phyloP scores from a whole-genome alignment of 2,888 invertebrate genomes.

The Leptinotarsa juncta region DNA sequence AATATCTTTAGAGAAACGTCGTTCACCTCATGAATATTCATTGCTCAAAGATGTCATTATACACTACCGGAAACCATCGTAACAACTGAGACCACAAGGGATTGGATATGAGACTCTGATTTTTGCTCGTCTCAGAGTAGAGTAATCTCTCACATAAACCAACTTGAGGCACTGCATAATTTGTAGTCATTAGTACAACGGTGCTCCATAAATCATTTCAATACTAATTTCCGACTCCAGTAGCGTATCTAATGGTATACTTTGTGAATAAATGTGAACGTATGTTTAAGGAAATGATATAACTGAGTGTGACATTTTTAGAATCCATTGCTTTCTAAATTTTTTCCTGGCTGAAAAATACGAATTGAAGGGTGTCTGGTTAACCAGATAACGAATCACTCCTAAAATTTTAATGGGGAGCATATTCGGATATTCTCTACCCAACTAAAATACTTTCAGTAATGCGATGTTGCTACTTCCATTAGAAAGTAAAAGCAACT shows the following conservation, averaged over 20 bases:
- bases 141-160: constrained; percentile 12
- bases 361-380: too few relatives aligned
- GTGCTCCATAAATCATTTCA: constrained; percentile 16
- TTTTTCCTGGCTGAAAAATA: too few relatives aligned
- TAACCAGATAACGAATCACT: too few relatives aligned
- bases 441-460: too few relatives aligned
- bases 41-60: constrained; percentile 10
- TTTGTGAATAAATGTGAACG: not conserved
- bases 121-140: constrained; percentile 3
- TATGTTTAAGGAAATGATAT: too few relatives aligned
- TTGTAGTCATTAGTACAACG: constrained; percentile 26
- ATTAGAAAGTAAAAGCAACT: too few relatives aligned
- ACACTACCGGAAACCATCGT: constrained; percentile 2
- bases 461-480: too few relatives aligned
- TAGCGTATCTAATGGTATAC: constrained; percentile 6
- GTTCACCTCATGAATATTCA: not conserved
- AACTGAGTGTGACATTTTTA: too few relatives aligned
- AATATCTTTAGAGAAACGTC: not conserved
- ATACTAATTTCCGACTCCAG: constrained; percentile 13
- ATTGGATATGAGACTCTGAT: not conserved
- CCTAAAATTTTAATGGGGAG: too few relatives aligned
- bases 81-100: constrained; percentile 6
- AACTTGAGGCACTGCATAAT: constrained; percentile 20
- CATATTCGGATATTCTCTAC: too few relatives aligned
- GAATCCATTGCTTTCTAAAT: too few relatives aligned